Base-by-base conservation (phyloP, 2,888 invertebrate genomes). In the Drosophila gaucha region DNA sequence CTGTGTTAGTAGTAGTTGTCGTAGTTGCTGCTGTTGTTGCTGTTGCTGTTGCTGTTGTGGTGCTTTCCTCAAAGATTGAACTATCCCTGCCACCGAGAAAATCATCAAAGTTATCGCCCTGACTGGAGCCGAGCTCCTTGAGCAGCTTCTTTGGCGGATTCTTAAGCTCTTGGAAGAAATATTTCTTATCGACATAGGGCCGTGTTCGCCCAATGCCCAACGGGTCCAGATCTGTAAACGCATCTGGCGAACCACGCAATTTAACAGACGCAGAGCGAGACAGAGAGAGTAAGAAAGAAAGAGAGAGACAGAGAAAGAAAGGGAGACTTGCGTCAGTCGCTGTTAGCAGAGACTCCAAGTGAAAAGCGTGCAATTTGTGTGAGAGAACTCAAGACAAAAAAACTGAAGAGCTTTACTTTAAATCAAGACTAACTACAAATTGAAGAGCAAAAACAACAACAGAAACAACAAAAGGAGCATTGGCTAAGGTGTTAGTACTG, bases 141-240 rank as follows among this genome's bases (percentile, higher is more conserved):
- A 97, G 94, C 72, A 96, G 96, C 93, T 97, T 97, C 93, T 97
- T 97, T 85, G 97, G 97, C 82, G 97, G 97, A 93, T 97, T 97
- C 93, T 97, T 97, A 90, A 97, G 94, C 92, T 97, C 97, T 93
- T 97, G 97, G 94, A 98, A 98, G 94, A 98, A 98, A 93, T 97
- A 96, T 94, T 97, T 97, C 93, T 97, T 97, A 94, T 98, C 97
- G 90, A 97, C 95, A 93, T 97, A 98, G 72, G 97, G 97, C 92
- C 96, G 96, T 92, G 95, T 96, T 92, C 96, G 95, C 90, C 97
- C 97, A 85, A 97, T 97, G 90, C 97, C 97, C 91, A 97, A 93
- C 67, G 98, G 98, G 94, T 98, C 97, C 92, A 98, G 93, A 91
- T 98, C 97, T 78, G 97, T 97, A 93, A 98, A 98, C 87, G 97